phyloP scores from a whole-genome alignment of 1,140 invertebrate genomes.

The Phenacoccus solenopsis region DNA sequence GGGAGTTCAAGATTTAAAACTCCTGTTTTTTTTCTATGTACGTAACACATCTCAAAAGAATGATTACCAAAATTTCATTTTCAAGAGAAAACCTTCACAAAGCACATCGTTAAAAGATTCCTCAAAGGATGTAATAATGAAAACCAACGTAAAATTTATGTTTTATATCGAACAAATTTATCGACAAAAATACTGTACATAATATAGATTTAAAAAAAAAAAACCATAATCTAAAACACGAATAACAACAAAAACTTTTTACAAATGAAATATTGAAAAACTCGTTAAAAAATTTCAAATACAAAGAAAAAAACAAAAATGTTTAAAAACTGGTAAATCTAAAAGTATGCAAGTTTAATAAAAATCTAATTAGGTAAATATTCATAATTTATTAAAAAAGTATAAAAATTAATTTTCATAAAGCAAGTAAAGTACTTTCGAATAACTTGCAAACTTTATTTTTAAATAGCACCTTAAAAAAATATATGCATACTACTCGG shows the following conservation, averaged over 20 bases:
- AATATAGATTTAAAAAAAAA: not conserved
- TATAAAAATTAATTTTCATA: not conserved
- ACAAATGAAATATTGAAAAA: not conserved
- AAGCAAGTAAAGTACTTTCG: not conserved
- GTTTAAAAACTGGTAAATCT: not conserved
- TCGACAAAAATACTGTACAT: constrained; percentile 12
- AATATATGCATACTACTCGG: not conserved
- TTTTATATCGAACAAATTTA: constrained; percentile 17
- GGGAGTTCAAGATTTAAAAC: too few relatives aligned
- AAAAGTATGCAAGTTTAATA: not conserved
- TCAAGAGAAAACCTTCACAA: too few relatives aligned
- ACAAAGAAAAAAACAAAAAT: not conserved
- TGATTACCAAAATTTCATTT: too few relatives aligned
- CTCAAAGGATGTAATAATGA: too few relatives aligned
- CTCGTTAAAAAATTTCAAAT: not conserved
- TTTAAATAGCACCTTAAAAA: constrained; percentile 3
- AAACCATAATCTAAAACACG: not conserved
- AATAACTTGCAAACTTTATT: not conserved
- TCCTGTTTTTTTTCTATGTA: too few relatives aligned
- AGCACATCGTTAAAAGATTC: too few relatives aligned
- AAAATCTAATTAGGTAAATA: not conserved
- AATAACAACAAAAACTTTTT: constrained; percentile 4
- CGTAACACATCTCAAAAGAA: too few relatives aligned
- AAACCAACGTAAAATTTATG: not conserved
- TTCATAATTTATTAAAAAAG: not conserved